Percentiles rank a stretch among this genome's conserved stretches.
These are phyloP conservation scores for Tychaedon coryphoeus DNA, from an alignment of 2,113 vertebrate species.

Conservation along the genomic window DNA sequence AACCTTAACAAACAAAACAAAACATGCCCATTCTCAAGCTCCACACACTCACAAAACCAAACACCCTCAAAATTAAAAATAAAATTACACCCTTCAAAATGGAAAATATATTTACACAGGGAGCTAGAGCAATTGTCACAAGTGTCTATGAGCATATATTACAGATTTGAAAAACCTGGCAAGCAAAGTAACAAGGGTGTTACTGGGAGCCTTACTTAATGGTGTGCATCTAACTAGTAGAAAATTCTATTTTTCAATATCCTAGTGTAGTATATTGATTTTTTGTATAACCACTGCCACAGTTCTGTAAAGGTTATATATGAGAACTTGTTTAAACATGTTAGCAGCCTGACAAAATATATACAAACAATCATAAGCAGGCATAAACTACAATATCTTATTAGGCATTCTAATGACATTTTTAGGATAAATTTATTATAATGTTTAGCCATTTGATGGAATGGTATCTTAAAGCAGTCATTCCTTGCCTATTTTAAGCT, in stretches of 20 bases:
- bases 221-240: not conserved
- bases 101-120: not conserved
- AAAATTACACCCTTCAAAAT: not conserved
- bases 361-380: not conserved
- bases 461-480: not conserved
- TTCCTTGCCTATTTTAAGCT: not conserved
- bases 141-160: not conserved
- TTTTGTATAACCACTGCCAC: not conserved
- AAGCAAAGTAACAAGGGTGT: not conserved
- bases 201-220: not conserved
- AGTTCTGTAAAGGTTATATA: not conserved
- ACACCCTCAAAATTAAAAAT: not conserved
- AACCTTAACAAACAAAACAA: not conserved
- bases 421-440: not conserved
- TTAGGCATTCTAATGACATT: not conserved
- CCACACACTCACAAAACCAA: not conserved
- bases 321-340: not conserved
- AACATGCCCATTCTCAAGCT: fast-evolving
- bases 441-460: not conserved
- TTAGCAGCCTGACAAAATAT: conserved; percentile 16
- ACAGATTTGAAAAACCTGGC: not conserved
- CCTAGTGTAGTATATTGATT: not conserved
- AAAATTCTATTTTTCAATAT: conserved; percentile 16
- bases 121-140: not conserved
- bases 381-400: not conserved